phyloP scores from a whole-genome alignment of 1,140 invertebrate species.

The Gryon sp. region DNA sequence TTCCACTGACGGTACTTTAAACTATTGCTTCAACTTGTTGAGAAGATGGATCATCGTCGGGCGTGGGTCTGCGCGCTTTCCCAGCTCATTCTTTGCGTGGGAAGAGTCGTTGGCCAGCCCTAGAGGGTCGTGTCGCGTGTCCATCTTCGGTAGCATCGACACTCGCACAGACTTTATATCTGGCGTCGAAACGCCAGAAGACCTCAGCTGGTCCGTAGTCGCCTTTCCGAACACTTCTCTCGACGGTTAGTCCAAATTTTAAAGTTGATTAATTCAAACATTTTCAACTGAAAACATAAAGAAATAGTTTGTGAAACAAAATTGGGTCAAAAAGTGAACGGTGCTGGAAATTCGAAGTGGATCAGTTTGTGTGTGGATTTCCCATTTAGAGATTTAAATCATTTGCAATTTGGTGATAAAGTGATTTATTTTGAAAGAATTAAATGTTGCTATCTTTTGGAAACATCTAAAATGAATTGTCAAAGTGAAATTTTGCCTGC shows the following conservation, averaged over 20 bases:
- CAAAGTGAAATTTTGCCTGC: too few species aligned
- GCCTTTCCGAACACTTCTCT: conserved; percentile 69
- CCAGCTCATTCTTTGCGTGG: conserved; percentile 66
- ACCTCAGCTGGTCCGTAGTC: conserved; percentile 74
- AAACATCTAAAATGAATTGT: too few species aligned
- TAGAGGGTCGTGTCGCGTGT: conserved; percentile 75
- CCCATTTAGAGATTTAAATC: too few species aligned
- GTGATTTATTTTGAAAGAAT: too few species aligned
- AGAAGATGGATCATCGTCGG: conserved; percentile 47
- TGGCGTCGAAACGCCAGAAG: conserved; percentile 71
- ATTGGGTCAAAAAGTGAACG: too few species aligned
- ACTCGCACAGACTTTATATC: conserved; percentile 75
- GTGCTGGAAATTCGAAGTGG: too few species aligned
- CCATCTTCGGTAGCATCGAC: conserved; percentile 76
- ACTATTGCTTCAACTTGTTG: conserved; percentile 9
- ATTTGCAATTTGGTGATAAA: too few species aligned
- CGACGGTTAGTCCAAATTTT: conserved; percentile 70
- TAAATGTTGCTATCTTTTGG: too few species aligned
- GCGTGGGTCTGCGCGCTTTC: conserved; percentile 66
- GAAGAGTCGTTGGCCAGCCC: conserved; percentile 74
- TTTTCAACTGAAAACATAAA: too few species aligned
- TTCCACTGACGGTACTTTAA: conserved; percentile 43
- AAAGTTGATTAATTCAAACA: too few species aligned
- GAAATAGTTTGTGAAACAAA: too few species aligned
- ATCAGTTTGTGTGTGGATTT: too few species aligned